Base-by-base conservation (phyloP, 2,888 invertebrate genomes). In the Panopea generosa region DNA sequence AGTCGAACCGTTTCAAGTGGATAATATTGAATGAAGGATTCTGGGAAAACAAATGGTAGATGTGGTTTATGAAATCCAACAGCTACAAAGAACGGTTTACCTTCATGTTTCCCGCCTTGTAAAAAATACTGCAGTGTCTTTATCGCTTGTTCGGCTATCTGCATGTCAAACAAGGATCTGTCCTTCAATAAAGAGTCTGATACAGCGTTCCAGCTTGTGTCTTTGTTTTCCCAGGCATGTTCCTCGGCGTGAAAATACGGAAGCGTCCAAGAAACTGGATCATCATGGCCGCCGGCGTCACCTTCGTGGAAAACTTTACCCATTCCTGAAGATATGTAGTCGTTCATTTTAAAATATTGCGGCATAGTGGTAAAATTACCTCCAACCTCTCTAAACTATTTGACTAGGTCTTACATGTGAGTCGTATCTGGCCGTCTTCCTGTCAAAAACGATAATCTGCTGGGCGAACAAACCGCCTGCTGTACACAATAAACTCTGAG, bases 61-160 rank as follows among this genome's bases (percentile, higher is more conserved):
- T n/a, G n/a, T n/a, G n/a, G n/a, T 89, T 97, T 97, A 89, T 97
- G 96, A 90, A 96, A 96, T 0, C 97, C 97, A 84, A 97, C 94
- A 1, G 96, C 96, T 47, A 97, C 92, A 84, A 97, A 96, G 89
- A 95, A 96, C n/a, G n/a, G n/a, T n/a, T n/a, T n/a, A n/a, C n/a
- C n/a, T n/a, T n/a, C n/a, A n/a, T n/a, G n/a, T n/a, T n/a, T n/a
- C n/a, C n/a, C n/a, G n/a, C n/a, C n/a, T n/a, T n/a, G n/a, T n/a
- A n/a, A n/a, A n/a, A n/a, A n/a, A n/a, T n/a, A n/a, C n/a, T n/a
- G n/a, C n/a, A 97, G 88, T 88, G 96, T 95, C 33, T 94, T 90
- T 73, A 95, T 91, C 0, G 96, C 96, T 86, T 95, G 94, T 33
- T 94, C 89, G 2, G 95, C 91, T 2, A 95, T 95, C 92, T 97